Evolutionary conservation across 2,888 invertebrate genomes (phyloP).

Genomic region (Himalopsyche kuldschensis): DNA sequence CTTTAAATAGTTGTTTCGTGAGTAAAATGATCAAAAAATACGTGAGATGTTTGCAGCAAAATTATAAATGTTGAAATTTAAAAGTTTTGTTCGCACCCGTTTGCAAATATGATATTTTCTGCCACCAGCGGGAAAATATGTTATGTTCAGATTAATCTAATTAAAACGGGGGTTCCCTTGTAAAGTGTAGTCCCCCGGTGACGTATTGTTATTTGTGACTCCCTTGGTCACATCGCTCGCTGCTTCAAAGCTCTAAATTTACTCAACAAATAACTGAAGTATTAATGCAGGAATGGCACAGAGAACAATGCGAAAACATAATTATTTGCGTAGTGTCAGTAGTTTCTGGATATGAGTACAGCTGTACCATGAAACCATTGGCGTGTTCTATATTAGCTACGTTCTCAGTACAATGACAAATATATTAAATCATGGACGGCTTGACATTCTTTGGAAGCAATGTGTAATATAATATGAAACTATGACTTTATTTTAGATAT

Average conservation of each 20-base stretch:
- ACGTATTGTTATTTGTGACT: not conserved
- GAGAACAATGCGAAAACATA: not conserved
- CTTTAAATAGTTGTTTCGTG: too few relatives aligned
- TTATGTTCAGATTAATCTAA: not conserved
- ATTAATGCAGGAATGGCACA: not conserved
- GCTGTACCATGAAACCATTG: too few relatives aligned
- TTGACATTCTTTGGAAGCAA: too few relatives aligned
- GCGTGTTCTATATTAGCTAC: too few relatives aligned
- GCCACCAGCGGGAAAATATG: not conserved
- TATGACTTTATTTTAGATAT: too few relatives aligned
- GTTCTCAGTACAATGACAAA: too few relatives aligned
- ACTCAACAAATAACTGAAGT: not conserved
- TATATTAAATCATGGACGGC: too few relatives aligned
- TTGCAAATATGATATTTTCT: not conserved
- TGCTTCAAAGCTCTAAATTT: not conserved
- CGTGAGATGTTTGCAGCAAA: not conserved
- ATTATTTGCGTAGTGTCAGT: not conserved
- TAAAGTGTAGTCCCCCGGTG: not conserved
- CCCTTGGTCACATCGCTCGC: not conserved
- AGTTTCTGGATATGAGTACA: too few relatives aligned
- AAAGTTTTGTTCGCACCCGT: not conserved
- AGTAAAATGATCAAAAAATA: too few relatives aligned
- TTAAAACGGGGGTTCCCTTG: not conserved
- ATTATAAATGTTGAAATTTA: not conserved
- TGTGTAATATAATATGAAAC: too few relatives aligned